A percentile compares a stretch with the other conserved stretches of the same genome.
Conservation (phyloP, 2,888 invertebrate genomes). For the Choristoneura rosaceana region DNA sequence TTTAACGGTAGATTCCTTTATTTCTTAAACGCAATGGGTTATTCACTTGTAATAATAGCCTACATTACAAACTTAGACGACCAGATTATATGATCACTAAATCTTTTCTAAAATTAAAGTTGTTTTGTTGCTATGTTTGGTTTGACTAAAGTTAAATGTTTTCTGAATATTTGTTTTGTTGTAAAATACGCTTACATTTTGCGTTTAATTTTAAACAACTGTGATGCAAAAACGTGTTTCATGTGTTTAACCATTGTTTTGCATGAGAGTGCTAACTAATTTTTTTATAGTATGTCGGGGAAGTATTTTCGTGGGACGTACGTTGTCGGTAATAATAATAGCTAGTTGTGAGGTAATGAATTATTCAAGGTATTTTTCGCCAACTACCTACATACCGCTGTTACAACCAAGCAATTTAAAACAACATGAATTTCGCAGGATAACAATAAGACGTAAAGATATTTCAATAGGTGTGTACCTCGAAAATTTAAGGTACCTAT, state of each 20-base stretch:
- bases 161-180: conserved; percentile 6
- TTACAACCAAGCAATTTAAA: no score
- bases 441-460: no score
- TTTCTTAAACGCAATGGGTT: background rate
- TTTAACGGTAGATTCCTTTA: background rate
- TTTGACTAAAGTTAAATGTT: background rate
- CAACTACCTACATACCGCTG: background rate
- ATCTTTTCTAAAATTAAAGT: background rate
- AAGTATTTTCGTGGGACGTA: conserved; percentile 3
- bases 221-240: conserved; percentile 47
- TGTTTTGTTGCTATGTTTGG: background rate
- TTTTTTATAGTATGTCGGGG: conserved; percentile 44
- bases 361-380: background rate
- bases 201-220: conserved; percentile 42
- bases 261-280: conserved; percentile 65
- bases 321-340: background rate
- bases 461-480: no score
- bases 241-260: conserved; percentile 55
- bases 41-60: background rate
- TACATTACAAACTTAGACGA: background rate
- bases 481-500: no score
- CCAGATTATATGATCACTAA: background rate
- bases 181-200: conserved; percentile 13
- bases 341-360: background rate
- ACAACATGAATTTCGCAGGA: no score